A percentile compares a stretch with the other conserved stretches of the same genome.
phyloP scores from a whole-genome alignment of 2,888 invertebrate genomes.

The Caenorhabditis zanzibari region DNA sequence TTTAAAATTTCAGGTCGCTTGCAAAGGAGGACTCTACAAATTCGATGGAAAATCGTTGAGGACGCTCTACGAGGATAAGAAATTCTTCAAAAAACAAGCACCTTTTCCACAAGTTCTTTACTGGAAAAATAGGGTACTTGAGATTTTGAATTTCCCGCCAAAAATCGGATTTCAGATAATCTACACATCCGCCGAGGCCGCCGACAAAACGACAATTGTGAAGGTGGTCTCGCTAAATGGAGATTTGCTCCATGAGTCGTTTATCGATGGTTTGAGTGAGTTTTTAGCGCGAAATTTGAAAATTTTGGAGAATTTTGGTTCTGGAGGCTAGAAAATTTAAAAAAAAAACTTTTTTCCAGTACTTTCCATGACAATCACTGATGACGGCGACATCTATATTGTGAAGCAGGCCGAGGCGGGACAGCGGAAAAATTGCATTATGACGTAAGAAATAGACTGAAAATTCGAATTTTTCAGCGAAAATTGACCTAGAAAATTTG shows the following conservation, averaged over 20 bases:
- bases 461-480: neutral
- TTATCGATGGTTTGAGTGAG: slow-evolving; percentile 81
- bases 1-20: slow-evolving; percentile 68
- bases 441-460: slow-evolving; percentile 63
- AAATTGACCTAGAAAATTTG: neutral
- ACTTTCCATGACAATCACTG: slow-evolving; percentile 69
- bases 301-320: neutral
- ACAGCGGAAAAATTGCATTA: slow-evolving; percentile 69
- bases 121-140: slow-evolving; percentile 75
- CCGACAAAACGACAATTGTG: slow-evolving; percentile 75
- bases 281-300: slow-evolving; percentile 20
- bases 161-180: slow-evolving; percentile 74
- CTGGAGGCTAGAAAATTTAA: neutral
- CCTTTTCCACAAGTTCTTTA: slow-evolving; percentile 81
- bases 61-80: slow-evolving; percentile 75
- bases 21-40: slow-evolving; percentile 82
- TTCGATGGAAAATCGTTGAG: slow-evolving; percentile 70
- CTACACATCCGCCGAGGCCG: slow-evolving; percentile 77
- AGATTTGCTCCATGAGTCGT: slow-evolving; percentile 78
- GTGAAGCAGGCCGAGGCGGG: slow-evolving; percentile 73
- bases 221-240: slow-evolving; percentile 73
- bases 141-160: neutral
- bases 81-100: slow-evolving; percentile 81
- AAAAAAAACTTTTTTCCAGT: slow-evolving; percentile 56
- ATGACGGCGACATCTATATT: slow-evolving; percentile 78